A percentile compares a stretch with the other conserved stretches of the same genome.
Evolutionary conservation across 92 coral and sea anemone species (phyloP).

Genomic region (Paramuricea clavata): DNA sequence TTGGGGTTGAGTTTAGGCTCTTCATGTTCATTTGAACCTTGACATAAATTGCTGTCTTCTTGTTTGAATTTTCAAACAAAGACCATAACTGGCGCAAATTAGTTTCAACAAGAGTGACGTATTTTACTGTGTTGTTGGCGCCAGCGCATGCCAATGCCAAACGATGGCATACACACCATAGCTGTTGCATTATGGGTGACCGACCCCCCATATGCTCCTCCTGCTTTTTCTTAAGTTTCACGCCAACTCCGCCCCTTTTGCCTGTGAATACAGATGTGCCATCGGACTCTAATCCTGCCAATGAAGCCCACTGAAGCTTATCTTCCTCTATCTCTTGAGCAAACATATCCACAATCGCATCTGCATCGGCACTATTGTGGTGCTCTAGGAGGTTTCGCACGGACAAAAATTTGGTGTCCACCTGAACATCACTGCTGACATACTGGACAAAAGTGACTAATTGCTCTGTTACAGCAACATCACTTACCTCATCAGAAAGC

Average conservation of each 20-base stretch:
- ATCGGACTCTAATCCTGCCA: slow-evolving; percentile 35
- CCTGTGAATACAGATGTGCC: slow-evolving; percentile 47
- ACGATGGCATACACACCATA: slow-evolving; percentile 14
- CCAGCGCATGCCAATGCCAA: slow-evolving; percentile 27
- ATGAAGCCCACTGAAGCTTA: slow-evolving; percentile 30
- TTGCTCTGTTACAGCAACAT: slow-evolving; percentile 42
- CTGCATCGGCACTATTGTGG: slow-evolving; percentile 50
- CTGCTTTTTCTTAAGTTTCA: slow-evolving; percentile 30
- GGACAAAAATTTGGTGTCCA: slow-evolving; percentile 34
- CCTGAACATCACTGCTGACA: slow-evolving; percentile 16
- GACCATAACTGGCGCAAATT: slow-evolving; percentile 40
- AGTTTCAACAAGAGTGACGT: not conserved
- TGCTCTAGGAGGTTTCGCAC: slow-evolving; percentile 37
- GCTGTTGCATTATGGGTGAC: slow-evolving; percentile 25
- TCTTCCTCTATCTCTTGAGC: slow-evolving; percentile 41
- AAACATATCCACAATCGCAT: slow-evolving; percentile 50
- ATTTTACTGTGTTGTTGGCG: slow-evolving; percentile 23
- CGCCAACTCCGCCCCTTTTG: slow-evolving; percentile 43
- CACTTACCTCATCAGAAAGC: slow-evolving; percentile 45
- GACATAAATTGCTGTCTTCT: slow-evolving; percentile 52
- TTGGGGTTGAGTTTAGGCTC: slow-evolving; percentile 20
- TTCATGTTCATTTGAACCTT: slow-evolving; percentile 51
- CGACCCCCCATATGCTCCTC: no score
- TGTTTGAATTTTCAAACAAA: slow-evolving; percentile 55
- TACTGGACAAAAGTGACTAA: slow-evolving; percentile 53